Percentiles rank a stretch among this genome's conserved stretches.
Conservation (phyloP, 2,888 invertebrate species). For the Tortrix viridana region DNA sequence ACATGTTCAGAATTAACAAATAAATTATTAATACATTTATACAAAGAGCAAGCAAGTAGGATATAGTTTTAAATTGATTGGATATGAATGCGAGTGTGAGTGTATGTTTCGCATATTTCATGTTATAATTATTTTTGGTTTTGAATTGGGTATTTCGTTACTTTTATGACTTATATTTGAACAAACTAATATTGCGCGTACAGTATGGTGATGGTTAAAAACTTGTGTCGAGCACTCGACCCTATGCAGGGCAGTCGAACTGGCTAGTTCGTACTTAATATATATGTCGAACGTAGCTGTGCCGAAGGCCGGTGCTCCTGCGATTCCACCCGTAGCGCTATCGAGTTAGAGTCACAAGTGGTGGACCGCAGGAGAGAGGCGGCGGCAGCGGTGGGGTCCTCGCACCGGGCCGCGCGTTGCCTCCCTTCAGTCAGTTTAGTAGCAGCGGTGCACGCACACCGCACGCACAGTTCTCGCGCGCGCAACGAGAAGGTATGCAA, state of each 20-base stretch:
- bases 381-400: constrained; percentile 75
- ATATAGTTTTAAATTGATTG: too few species aligned
- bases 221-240: constrained; percentile 56
- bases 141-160: too few species aligned
- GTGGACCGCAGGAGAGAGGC: constrained; percentile 74
- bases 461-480: constrained; percentile 83
- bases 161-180: neutral
- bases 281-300: constrained; percentile 50
- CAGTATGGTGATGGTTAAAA: constrained; percentile 18
- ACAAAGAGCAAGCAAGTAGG: too few species aligned
- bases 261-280: constrained; percentile 47
- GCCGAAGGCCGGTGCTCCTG: constrained; percentile 78
- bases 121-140: too few species aligned
- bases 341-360: constrained; percentile 75
- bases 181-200: constrained; percentile 15
- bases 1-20: too few species aligned
- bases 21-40: too few species aligned
- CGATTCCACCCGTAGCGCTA: constrained; percentile 76
- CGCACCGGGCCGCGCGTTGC: constrained; percentile 61
- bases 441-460: constrained; percentile 84
- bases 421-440: constrained; percentile 74
- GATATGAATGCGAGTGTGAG: too few species aligned
- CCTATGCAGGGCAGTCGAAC: constrained; percentile 60
- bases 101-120: too few species aligned
- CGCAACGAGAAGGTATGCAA: constrained; percentile 79